Conservation (phyloP, 2,113 vertebrate species). For the Rhynchomys soricoides region DNA sequence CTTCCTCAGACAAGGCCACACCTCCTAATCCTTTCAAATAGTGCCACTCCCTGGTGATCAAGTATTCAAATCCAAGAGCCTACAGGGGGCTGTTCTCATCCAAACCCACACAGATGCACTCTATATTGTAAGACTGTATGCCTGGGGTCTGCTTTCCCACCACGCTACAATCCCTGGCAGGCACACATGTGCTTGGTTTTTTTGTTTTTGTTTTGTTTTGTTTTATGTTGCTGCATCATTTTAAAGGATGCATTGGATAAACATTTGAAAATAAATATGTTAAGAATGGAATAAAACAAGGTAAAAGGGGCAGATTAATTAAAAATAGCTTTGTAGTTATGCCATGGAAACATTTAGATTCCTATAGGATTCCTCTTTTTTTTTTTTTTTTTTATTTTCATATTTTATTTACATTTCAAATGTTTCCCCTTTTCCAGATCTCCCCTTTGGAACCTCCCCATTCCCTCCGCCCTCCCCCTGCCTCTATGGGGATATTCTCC, state of each 20-base stretch:
- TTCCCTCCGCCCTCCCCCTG: too few species aligned
- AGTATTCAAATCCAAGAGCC: not conserved
- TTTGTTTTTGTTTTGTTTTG: too few species aligned
- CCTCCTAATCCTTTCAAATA: not conserved
- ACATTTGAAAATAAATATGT: not conserved
- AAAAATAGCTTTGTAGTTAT: not conserved
- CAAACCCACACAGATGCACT: not conserved
- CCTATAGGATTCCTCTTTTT: not conserved
- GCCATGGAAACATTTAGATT: not conserved
- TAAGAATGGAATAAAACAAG: slow-evolving; percentile 33
- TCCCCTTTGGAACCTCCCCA: too few species aligned
- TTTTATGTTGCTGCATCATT: not conserved
- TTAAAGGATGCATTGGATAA: not conserved
- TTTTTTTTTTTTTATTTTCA: too few species aligned
- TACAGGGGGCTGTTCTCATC: too few species aligned
- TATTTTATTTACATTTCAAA: too few species aligned
- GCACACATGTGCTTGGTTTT: not conserved
- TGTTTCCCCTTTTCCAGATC: too few species aligned
- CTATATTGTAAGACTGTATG: not conserved
- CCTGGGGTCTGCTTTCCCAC: not conserved
- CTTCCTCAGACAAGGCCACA: not conserved
- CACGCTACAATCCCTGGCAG: not conserved
- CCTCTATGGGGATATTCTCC: too few species aligned
- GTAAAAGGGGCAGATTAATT: not conserved
- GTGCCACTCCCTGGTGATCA: not conserved